Percentiles rank a stretch among this genome's conserved stretches.
Conservation (phyloP, 2,888 invertebrate genomes). For the Campoplex nolae region DNA sequence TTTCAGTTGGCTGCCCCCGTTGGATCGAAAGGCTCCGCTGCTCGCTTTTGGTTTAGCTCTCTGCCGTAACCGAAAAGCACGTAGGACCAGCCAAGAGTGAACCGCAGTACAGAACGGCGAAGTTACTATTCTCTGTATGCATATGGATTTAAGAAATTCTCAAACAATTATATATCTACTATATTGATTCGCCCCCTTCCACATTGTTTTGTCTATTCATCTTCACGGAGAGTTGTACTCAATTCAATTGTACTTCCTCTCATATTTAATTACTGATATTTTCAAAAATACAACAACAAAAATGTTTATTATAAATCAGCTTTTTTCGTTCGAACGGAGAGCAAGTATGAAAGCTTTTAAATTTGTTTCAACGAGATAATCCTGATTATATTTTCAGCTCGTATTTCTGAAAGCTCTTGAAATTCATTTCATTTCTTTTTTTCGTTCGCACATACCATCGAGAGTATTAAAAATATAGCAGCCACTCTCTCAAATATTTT, state of each 20-base stretch:
- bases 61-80: constrained; percentile 25
- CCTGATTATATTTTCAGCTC: background rate
- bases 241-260: background rate
- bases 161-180: background rate
- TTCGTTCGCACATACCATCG: too few species aligned
- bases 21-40: constrained; percentile 61
- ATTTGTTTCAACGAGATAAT: background rate
- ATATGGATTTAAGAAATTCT: background rate
- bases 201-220: background rate
- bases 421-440: too few species aligned
- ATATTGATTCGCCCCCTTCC: background rate
- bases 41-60: constrained; percentile 49
- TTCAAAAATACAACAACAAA: background rate
- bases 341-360: background rate
- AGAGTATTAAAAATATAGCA: background rate
- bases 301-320: background rate
- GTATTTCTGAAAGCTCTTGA: too few species aligned
- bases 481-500: background rate
- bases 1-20: constrained; percentile 71
- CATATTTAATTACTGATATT: background rate
- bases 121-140: background rate
- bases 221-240: background rate
- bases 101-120: background rate
- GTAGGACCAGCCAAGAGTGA: constrained; percentile 26
- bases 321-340: background rate